Evolutionary conservation across 2,888 invertebrate species (phyloP).

Genomic region (Malachius bipustulatus): DNA sequence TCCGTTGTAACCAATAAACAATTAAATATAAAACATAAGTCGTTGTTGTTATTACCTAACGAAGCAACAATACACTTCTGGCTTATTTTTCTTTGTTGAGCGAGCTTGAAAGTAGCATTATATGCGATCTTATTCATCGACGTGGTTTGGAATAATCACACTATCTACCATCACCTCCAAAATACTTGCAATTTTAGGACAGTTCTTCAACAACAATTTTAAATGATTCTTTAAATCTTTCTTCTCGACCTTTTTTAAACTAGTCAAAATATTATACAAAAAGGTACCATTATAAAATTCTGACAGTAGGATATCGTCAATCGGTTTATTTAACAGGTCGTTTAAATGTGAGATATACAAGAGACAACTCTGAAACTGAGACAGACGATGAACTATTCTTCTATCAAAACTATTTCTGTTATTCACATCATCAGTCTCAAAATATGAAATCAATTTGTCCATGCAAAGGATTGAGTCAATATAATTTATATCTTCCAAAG

Average conservation of each 20-base stretch:
- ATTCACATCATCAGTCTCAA: conserved; percentile 45
- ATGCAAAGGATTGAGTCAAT: conserved; percentile 48
- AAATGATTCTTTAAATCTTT: conserved; percentile 23
- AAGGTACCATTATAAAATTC: conserved; percentile 63
- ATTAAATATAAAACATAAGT: too few relatives aligned
- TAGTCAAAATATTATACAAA: conserved; percentile 56
- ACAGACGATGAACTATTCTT: conserved; percentile 48
- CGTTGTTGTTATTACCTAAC: too few relatives aligned
- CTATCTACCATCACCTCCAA: conserved; percentile 1
- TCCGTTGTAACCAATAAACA: too few relatives aligned
- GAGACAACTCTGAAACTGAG: conserved; percentile 54
- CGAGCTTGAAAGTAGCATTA: too few relatives aligned
- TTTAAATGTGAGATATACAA: conserved; percentile 51
- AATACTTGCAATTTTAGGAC: conserved; percentile 12
- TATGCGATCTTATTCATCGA: too few relatives aligned
- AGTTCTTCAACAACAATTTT: conserved; percentile 19
- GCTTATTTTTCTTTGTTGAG: too few relatives aligned
- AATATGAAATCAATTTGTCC: conserved; percentile 46
- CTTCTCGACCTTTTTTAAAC: conserved; percentile 43
- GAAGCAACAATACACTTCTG: too few relatives aligned
- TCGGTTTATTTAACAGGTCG: conserved; percentile 48
- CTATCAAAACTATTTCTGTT: conserved; percentile 43
- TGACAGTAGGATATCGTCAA: conserved; percentile 44
- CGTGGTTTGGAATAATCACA: too few relatives aligned
- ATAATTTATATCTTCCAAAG: conserved; percentile 41